Conservation (phyloP, 2,888 invertebrate genomes). For the Agrotis segetum region DNA sequence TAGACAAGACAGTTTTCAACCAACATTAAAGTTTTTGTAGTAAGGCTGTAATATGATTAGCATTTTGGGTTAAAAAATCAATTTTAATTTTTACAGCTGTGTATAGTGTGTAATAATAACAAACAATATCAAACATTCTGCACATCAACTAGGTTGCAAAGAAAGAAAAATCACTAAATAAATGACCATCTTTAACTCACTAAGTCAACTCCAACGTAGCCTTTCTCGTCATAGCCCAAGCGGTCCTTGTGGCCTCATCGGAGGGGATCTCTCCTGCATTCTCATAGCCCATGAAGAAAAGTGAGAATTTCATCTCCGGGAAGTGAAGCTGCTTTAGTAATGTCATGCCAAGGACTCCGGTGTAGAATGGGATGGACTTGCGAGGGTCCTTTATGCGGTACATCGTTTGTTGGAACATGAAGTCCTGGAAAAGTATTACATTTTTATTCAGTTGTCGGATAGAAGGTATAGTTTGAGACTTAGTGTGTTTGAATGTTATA, state of each 20-base stretch:
- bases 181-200: no score
- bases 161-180: no score
- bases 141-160: no score
- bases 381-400: constrained; percentile 98
- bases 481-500: no score
- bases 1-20: no score
- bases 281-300: constrained; percentile 96
- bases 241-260: constrained; percentile 92
- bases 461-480: not conserved
- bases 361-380: constrained; percentile 97
- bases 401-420: constrained; percentile 99
- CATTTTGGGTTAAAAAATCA: no score
- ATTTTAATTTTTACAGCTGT: no score
- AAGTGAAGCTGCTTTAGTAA: constrained; percentile 97
- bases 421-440: constrained; percentile 92
- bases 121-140: not conserved
- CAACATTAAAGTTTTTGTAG: no score
- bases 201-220: constrained; percentile 98
- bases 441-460: not conserved
- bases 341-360: constrained; percentile 97
- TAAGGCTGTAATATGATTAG: no score
- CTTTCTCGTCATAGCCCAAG: constrained; percentile 95
- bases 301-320: constrained; percentile 96
- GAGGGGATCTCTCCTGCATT: constrained; percentile 93
- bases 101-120: not conserved